Evolutionary conservation across 2,888 invertebrate species (phyloP), one percentile per base, ranked within the genome.

Genomic region (Baccha elongata): DNA sequence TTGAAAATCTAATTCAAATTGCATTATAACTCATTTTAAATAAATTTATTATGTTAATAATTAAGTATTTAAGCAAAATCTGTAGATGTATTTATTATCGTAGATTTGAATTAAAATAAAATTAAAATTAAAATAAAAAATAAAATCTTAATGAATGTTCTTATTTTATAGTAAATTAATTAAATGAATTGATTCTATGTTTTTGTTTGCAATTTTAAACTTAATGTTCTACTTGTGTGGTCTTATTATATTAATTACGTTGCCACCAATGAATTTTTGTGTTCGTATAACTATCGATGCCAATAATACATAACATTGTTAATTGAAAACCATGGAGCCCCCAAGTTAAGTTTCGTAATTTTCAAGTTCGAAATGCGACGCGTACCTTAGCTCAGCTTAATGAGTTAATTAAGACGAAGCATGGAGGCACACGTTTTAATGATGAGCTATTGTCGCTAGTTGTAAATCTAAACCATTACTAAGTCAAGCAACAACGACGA

Each of bases 271-370:
- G n/a, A n/a, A n/a, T n/a, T 71, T 64, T 76, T 58, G 71, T 78
- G 29, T 60, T 42, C 3, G 1, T 4, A 4, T 2, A 7, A 62
- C 50, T 29, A 40, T 60, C 75, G 71, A 67, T 76, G 55, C 65
- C 32, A 67, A 46, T 60, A 65, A 81, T 81, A 81, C 75, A 75
- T 75, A n/a, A 42, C 37, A 55, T 55, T 37, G 75, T 75, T 69
- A 69, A 81, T 81, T 81, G 65, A 75, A 75, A 65, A 46, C 37
- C 40, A 29, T 21, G 3, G 65, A 5, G 76, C 65, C 10, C 15
- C 60, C 48, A 76, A 81, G 76, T 81, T 67, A 81, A 71, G 81
- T 81, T 81, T 81, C 76, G 53, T 76, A 76, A 68, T 68, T 74
- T 74, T 46, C 32, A 35, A 50, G 50, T 53, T 72, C 58, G 74